phyloP scores from a whole-genome alignment of 1,140 invertebrate genomes.

The Atta texana region DNA sequence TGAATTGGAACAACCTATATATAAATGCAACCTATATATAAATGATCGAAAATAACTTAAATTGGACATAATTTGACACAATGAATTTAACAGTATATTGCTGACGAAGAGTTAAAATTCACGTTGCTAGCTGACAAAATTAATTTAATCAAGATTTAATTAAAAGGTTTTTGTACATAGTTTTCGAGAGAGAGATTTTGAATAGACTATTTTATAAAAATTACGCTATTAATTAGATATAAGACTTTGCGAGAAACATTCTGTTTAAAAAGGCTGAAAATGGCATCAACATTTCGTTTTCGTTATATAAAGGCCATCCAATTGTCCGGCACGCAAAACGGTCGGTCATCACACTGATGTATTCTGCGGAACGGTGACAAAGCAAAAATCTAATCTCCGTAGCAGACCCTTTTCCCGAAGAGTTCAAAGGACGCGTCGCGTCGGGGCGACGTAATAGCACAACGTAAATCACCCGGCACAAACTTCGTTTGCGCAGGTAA shows the following conservation, averaged over 20 bases:
- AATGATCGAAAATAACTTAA: too few species aligned
- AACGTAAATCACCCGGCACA: slow-evolving; percentile 53
- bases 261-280: not conserved
- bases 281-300: not conserved
- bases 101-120: too few species aligned
- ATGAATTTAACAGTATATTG: too few species aligned
- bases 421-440: slow-evolving; percentile 58
- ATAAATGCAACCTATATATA: too few species aligned
- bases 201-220: not conserved
- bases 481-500: slow-evolving; percentile 59
- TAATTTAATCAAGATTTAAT: not conserved
- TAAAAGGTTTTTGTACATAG: not conserved
- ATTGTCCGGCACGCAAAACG: slow-evolving; percentile 10
- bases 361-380: slow-evolving; percentile 42
- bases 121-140: not conserved
- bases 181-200: not conserved
- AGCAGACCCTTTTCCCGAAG: slow-evolving; percentile 37
- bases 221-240: not conserved
- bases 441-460: slow-evolving; percentile 42
- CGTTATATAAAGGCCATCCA: not conserved
- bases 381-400: slow-evolving; percentile 65
- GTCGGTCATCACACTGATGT: slow-evolving; percentile 22
- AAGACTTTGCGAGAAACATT: not conserved
- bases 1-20: too few species aligned
- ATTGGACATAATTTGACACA: too few species aligned